phyloP scores from a whole-genome alignment of 2,113 vertebrate genomes.

The Fregetta grallaria region DNA sequence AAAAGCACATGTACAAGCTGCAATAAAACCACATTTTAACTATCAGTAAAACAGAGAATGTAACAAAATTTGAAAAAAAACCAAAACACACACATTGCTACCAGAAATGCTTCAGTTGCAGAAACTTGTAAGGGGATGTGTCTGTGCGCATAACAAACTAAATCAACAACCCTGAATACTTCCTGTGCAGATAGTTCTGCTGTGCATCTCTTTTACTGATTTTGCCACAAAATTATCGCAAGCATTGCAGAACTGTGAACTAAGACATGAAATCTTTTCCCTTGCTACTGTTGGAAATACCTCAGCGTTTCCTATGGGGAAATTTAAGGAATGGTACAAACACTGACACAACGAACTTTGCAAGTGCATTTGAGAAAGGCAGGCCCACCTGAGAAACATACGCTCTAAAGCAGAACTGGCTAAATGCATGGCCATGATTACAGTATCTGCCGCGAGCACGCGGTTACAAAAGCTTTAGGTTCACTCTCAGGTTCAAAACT shows the following conservation, averaged over 20 bases:
- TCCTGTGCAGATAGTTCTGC: neutral
- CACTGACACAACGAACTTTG: neutral
- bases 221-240: neutral
- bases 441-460: accelerated
- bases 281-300: neutral
- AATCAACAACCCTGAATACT: neutral
- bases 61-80: accelerated
- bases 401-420: neutral
- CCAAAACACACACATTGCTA: neutral
- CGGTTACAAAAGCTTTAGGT: neutral
- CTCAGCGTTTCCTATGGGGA: neutral
- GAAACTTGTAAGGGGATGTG: neutral
- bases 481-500: neutral
- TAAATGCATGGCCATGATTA: neutral
- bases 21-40: neutral
- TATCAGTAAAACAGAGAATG: neutral
- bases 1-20: neutral
- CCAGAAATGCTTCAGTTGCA: neutral
- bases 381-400: neutral
- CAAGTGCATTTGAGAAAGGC: neutral
- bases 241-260: neutral
- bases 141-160: neutral
- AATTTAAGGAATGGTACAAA: neutral
- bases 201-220: neutral
- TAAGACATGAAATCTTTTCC: neutral